Base-by-base conservation (phyloP, 2,888 invertebrate genomes). In the Cephus nigrinus region DNA sequence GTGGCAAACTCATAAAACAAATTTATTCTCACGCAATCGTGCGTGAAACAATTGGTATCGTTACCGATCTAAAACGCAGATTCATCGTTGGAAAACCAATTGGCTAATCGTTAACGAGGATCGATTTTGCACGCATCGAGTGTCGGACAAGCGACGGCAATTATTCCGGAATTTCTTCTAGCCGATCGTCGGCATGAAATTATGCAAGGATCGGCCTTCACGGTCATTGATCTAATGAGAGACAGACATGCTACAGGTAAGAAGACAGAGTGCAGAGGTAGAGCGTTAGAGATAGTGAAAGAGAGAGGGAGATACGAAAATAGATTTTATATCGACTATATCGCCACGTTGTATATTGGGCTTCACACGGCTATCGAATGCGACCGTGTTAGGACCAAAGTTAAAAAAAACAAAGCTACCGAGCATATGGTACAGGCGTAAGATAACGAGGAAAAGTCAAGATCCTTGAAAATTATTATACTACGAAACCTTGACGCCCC, bases 211-310 rank as follows among this genome's bases (percentile, higher is more conserved):
- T 69, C 74, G 80, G 77, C 82, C 84, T 85, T 87, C 85, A 81
- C 81, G 86, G 85, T 84, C 83, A 82, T 80, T 84, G 81, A 75
- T 80, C 82, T 23, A 23, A 55, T 9, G 23, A 23, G 55, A 55
- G 23, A 55, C 55, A 23, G 55, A 55, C 1, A 23, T 9, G 55
- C 55, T 55, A 2, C 9, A 23, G 55, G 55, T 55, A 23, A 9
- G 55, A 23, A 5, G 23, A 55, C 23, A 23, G 55, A 23, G 23
- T 2, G 23, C 9, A 55, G 23, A 55, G 9, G 2, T 23, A 55
- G 23, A 23, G 23, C 23, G 23, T 23, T 55, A 23, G 55, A 55
- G 9, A 55, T 9, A 55, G 55, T 23, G 55, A 23, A 3, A 55
- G 9, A 55, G 55, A 55, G 23, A 55, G 55, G 15, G 23, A 55